phyloP scores from a whole-genome alignment of 2,113 vertebrate genomes.

The Megaleporinus macrocephalus region DNA sequence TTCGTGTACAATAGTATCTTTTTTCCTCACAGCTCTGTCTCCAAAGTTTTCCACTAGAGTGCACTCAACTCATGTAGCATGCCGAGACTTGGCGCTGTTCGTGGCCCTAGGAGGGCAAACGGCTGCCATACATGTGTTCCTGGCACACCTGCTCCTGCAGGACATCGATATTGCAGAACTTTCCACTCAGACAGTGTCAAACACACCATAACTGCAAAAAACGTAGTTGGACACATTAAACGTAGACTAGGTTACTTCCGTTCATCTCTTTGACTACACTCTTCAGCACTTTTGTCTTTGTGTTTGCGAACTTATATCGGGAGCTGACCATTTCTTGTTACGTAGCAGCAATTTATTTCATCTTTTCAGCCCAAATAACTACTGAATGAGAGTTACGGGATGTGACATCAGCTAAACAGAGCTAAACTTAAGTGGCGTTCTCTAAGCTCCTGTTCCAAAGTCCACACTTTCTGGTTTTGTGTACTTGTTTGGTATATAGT shows the following conservation, averaged over 20 bases:
- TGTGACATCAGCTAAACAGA: not conserved
- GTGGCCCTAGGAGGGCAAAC: not conserved
- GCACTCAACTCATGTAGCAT: not conserved
- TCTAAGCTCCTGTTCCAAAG: not conserved
- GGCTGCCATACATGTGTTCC: not conserved
- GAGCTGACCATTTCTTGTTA: not conserved
- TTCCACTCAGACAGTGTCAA: not conserved
- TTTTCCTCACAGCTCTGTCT: not conserved
- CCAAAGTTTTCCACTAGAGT: conserved; percentile 20
- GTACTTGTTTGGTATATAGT: no score
- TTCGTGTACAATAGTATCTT: not conserved
- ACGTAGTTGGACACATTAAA: not conserved
- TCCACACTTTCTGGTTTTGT: not conserved
- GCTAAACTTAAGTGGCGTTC: conserved; percentile 3
- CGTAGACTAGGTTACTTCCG: conserved; percentile 1
- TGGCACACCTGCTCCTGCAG: not conserved
- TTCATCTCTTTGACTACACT: conserved; percentile 14
- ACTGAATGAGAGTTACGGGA: conserved; percentile 1
- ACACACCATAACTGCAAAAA: not conserved
- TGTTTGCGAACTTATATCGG: not conserved
- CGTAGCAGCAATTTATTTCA: not conserved
- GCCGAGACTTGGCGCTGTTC: not conserved
- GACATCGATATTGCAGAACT: not conserved
- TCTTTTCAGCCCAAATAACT: not conserved
- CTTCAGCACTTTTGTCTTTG: conserved; percentile 11